Evolutionary conservation across 2,888 invertebrate genomes (phyloP), one percentile per base, ranked within the genome.

Genomic region (Cerceris rybyensis): DNA sequence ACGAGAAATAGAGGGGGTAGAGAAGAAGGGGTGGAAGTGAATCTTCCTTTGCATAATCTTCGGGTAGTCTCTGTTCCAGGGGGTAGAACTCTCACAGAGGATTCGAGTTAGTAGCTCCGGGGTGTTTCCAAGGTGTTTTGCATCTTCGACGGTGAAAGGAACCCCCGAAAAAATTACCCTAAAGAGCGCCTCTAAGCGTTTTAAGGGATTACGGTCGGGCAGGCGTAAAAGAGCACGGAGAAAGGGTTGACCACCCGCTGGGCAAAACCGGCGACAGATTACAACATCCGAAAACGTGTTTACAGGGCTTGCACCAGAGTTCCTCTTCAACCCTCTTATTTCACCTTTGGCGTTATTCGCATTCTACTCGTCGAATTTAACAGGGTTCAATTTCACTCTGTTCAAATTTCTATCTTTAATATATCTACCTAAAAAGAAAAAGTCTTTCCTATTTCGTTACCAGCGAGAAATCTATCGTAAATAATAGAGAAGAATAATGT

Each of bases 171-270:
- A 88, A 90, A 90, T 91, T 91, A 90, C 85, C 90, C 90, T 90
- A 91, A 91, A 91, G 87, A 91, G 87, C 86, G 89, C 84, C 88
- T 88, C 88, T 92, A 92, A 92, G 92, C 92, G 91, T 91, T 92
- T 92, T 91, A 92, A 92, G 86, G 89, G 92, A 92, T 92, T 92
- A 92, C 85, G 88, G 83, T 88, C 90, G 89, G 86, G 88, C 91
- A 89, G 88, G 91, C 92, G 92, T 90, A 89, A 91, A 91, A 88
- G 89, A 90, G 87, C 88, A 84, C 77, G 81, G 80, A 81, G 78
- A 75, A 88, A 89, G 91, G 92, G 91, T 91, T 91, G 91, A 92
- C 92, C 92, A 92, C 92, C 92, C 92, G 92, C 92, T 91, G 92
- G 87, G 92, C 88, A 83, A 89, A 90, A 82, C 81, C 87, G 76